Percentiles rank a stretch among this genome's conserved stretches.
These are phyloP conservation scores for Drosophila tanythrix DNA, from an alignment of 2,888 invertebrate species.

Conservation along the genomic window DNA sequence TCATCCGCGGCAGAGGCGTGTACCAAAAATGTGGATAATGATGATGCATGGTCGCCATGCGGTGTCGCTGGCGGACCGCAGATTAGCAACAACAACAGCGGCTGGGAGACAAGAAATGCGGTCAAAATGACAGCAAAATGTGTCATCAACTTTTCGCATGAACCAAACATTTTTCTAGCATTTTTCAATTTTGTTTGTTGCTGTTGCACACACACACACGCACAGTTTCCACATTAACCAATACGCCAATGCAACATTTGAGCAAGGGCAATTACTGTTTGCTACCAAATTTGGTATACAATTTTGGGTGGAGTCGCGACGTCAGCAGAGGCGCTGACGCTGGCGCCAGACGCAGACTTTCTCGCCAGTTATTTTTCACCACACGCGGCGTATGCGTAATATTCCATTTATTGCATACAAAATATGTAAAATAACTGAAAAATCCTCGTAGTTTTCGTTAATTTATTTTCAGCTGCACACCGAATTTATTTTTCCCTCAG, in stretches of 20 bases:
- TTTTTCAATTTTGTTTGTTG: slow-evolving; percentile 76
- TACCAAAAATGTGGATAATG: slow-evolving; percentile 52
- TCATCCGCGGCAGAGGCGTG: slow-evolving; percentile 83
- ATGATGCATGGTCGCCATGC: slow-evolving; percentile 44
- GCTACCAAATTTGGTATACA: slow-evolving; percentile 66
- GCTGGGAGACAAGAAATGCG: slow-evolving; percentile 83
- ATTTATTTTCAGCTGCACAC: slow-evolving; percentile 64
- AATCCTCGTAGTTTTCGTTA: slow-evolving; percentile 38
- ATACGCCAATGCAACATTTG: slow-evolving; percentile 10
- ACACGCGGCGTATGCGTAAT: slow-evolving; percentile 68
- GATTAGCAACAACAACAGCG: slow-evolving; percentile 80
- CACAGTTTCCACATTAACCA: slow-evolving; percentile 16
- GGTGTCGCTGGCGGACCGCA: slow-evolving; percentile 69
- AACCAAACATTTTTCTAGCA: slow-evolving; percentile 84
- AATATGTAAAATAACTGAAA: slow-evolving; percentile 3
- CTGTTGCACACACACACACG: slow-evolving; percentile 24
- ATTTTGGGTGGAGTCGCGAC: slow-evolving; percentile 78
- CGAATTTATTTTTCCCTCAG: slow-evolving; percentile 69
- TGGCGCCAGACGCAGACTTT: slow-evolving; percentile 50
- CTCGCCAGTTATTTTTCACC: slow-evolving; percentile 38
- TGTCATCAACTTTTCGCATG: slow-evolving; percentile 85
- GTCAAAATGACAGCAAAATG: slow-evolving; percentile 83
- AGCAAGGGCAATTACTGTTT: slow-evolving; percentile 9
- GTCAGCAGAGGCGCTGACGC: slow-evolving; percentile 61
- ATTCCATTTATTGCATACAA: slow-evolving; percentile 28